Evolutionary conservation across 2,888 invertebrate species (phyloP).

Genomic region (Lottia scabra): DNA sequence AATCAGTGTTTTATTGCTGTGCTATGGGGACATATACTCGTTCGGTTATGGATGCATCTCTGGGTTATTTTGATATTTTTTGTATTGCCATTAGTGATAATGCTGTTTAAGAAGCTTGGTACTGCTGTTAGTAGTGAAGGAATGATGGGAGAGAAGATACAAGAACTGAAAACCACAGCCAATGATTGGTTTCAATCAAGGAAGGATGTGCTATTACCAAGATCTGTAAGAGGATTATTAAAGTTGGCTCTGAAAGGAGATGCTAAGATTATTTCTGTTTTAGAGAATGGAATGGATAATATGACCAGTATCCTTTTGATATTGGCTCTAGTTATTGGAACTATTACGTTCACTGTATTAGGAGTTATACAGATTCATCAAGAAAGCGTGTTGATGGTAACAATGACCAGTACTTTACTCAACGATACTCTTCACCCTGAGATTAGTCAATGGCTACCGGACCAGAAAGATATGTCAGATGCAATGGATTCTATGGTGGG

Average conservation of each 20-base stretch:
- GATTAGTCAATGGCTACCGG: conserved; percentile 83
- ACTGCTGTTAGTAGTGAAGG: conserved; percentile 62
- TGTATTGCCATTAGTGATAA: conserved; percentile 82
- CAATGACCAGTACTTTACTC: conserved; percentile 84
- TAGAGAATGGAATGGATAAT: conserved; percentile 77
- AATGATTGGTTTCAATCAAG: conserved; percentile 77
- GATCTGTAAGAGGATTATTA: conserved; percentile 82
- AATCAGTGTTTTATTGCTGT: conserved; percentile 71
- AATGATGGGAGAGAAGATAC: conserved; percentile 48
- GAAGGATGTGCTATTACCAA: conserved; percentile 74
- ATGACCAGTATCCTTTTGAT: conserved; percentile 89
- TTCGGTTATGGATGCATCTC: conserved; percentile 87
- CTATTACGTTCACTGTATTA: conserved; percentile 84
- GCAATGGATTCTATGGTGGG: conserved; percentile 87
- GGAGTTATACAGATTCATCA: conserved; percentile 91
- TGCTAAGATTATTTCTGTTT: conserved; percentile 62
- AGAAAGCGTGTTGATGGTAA: conserved; percentile 91
- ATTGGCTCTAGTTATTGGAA: conserved; percentile 83
- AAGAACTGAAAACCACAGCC: conserved; percentile 33
- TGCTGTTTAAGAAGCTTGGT: conserved; percentile 73
- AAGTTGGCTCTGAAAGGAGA: conserved; percentile 74
- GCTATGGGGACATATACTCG: conserved; percentile 84
- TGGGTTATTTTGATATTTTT: conserved; percentile 82
- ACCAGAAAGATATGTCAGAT: conserved; percentile 79
- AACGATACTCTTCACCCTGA: conserved; percentile 84